Evolutionary conservation across 2,888 invertebrate species (phyloP).

Genomic region (Microplitis deprimator): DNA sequence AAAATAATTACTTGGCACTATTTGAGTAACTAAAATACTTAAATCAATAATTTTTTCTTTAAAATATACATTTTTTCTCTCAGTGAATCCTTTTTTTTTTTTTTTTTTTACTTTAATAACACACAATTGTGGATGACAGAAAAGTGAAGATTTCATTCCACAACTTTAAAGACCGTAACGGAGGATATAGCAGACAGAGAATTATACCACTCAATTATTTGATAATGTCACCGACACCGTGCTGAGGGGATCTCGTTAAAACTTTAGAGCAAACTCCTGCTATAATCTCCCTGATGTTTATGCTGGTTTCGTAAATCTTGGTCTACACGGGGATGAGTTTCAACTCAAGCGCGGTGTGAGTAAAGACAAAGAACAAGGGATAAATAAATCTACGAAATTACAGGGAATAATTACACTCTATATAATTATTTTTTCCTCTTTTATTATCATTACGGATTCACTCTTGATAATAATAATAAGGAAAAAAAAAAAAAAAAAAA

Average conservation of each 20-base stretch:
- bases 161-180: background rate
- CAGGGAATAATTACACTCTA: slow-evolving; percentile 49
- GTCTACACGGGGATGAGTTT: slow-evolving; percentile 27
- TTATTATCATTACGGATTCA: background rate
- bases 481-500: no score
- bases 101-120: background rate
- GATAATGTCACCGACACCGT: slow-evolving; percentile 70
- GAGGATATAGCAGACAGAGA: slow-evolving; percentile 65
- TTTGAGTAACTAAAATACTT: no score
- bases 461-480: background rate
- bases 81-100: no score
- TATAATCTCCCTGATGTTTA: slow-evolving; percentile 71
- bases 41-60: no score
- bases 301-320: slow-evolving; percentile 68
- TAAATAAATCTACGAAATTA: slow-evolving; percentile 63
- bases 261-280: slow-evolving; percentile 70
- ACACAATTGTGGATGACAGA: slow-evolving; percentile 1
- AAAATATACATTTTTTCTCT: no score
- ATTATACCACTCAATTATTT: slow-evolving; percentile 72
- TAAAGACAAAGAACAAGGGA: slow-evolving; percentile 44
- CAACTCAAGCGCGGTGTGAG: background rate
- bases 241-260: slow-evolving; percentile 71
- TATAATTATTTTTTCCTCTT: slow-evolving; percentile 16
- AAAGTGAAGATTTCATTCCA: slow-evolving; percentile 9
- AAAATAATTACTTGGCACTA: no score